Percentiles rank a stretch among this genome's conserved stretches.
phyloP scores from a whole-genome alignment of 2,797 vertebrate genomes.

The Euphonia xanthogaster region DNA sequence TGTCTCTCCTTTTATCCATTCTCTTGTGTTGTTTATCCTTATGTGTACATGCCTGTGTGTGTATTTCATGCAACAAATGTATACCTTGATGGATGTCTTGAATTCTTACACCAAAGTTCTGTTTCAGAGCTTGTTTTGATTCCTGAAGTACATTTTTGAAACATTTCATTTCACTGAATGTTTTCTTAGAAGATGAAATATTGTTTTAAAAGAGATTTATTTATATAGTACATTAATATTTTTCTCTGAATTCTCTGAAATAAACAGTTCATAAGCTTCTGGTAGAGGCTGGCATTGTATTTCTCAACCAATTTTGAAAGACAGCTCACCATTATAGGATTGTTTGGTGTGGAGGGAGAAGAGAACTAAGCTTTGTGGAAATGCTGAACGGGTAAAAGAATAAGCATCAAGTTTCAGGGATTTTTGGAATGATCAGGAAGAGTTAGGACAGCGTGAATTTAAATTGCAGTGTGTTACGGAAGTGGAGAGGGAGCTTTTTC shows the following conservation, averaged over 20 bases:
- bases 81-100: not conserved
- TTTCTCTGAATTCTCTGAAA: not conserved
- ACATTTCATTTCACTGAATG: not conserved
- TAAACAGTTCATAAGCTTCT: not conserved
- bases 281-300: not conserved
- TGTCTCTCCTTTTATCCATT: not conserved
- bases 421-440: not conserved
- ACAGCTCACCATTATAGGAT: not conserved
- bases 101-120: not conserved
- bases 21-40: not conserved
- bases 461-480: not conserved
- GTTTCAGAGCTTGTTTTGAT: not conserved
- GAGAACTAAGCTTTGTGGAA: not conserved
- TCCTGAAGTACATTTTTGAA: not conserved
- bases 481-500: not conserved
- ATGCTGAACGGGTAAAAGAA: not conserved
- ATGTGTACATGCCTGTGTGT: conserved; percentile 63
- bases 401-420: not conserved
- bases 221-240: not conserved
- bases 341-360: not conserved
- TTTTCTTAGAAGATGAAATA: not conserved
- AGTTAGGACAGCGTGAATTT: not conserved
- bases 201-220: not conserved
- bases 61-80: not conserved
- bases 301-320: not conserved